phyloP scores from a whole-genome alignment of 2,113 vertebrate genomes.

The Paracanthobrama guichenoti region DNA sequence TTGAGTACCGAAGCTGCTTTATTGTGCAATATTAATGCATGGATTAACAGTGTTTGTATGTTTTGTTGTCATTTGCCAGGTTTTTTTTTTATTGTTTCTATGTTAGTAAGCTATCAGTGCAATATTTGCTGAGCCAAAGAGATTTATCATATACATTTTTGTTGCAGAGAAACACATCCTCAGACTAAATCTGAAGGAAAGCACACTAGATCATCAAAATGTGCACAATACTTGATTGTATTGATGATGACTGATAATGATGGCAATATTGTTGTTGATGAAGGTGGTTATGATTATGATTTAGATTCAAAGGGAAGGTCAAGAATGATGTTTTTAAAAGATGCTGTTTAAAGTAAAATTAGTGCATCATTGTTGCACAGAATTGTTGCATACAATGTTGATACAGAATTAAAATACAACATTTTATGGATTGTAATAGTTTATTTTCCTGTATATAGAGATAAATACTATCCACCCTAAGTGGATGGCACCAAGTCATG shows the following conservation, averaged over 20 bases:
- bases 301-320: not conserved
- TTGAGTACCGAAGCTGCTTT: conserved; percentile 41
- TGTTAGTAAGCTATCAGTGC: conserved; percentile 51
- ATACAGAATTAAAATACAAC: conserved; percentile 16
- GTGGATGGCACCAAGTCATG: conserved; percentile 46
- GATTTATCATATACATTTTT: conserved; percentile 4
- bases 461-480: conserved; percentile 39
- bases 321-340: not conserved
- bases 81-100: conserved; percentile 28
- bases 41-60: conserved; percentile 31
- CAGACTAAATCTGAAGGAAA: not conserved
- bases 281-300: not conserved
- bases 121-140: conserved; percentile 71
- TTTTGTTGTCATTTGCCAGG: conserved; percentile 28
- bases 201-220: conserved; percentile 39
- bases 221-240: conserved; percentile 18
- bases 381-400: too few species aligned
- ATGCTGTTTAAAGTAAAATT: not conserved
- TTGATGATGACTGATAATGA: not conserved
- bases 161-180: not conserved
- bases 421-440: conserved; percentile 35
- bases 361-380: conserved; percentile 60
- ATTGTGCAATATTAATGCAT: conserved; percentile 57
- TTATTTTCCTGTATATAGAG: conserved; percentile 40
- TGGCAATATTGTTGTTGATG: not conserved